Base-by-base conservation (phyloP, 2,113 vertebrate genomes). In the Sinocyclocheilus rhinocerous region DNA sequence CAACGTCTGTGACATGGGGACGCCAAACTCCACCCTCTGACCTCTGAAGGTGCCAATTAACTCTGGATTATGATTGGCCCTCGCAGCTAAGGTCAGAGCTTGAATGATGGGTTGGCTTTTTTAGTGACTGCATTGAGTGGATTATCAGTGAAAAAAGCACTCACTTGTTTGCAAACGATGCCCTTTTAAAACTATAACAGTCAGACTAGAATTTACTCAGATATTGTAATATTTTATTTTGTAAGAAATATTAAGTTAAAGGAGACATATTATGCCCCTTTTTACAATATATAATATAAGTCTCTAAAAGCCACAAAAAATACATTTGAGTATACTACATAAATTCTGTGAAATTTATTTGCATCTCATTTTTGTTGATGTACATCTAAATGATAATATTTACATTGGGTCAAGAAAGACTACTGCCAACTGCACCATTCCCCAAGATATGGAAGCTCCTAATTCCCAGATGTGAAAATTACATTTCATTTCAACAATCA, bases 21-120 rank as follows among this genome's bases (percentile, higher is more conserved):
- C 90, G 89, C 93, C 89, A 91, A 84, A 57, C 84, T 84, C 72
- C 69, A 88, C 89, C 91, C 87, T 82, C 84, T 93, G 93, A 94
- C 93, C 92, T 85, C 89, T 18, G 83, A 89, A 94, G 91, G 92
- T 92, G 93, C 93, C 93, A 95, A 94, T 95, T 94, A 94, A 93
- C 92, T 92, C 89, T 92, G 93, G 94, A 95, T 95, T 95, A 95
- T 63, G 90, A 85, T 92, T 91, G 93, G 92, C 91, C 88, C 90
- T 88, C 89, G 91, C 81, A 89, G 91, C 20, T 48, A 61, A 90
- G 94, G 92, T 94, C 92, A 94, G 69, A 33, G 92, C 90, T 90
- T 70, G 77, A 81, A 42, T 52, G 83, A 85, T 11, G 90, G 90
- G 90, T 92, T 92, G 91, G 92, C 92, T 92, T 89, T 86, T 82